A percentile compares a stretch with the other conserved stretches of the same genome.
Conservation (phyloP, 2,888 invertebrate species). For the Aromia moschata region DNA sequence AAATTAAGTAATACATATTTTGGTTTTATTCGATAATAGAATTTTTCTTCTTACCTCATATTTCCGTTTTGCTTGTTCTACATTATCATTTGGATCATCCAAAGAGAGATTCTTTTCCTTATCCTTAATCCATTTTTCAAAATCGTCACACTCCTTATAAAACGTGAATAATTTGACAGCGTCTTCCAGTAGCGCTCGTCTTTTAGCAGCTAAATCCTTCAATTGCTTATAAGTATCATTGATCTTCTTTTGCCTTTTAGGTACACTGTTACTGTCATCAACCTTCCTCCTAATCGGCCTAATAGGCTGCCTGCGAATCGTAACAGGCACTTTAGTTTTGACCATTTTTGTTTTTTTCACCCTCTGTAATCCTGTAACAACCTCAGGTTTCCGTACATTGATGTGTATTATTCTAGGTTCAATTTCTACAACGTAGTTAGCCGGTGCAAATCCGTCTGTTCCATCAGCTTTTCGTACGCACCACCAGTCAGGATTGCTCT, state of each 20-base stretch:
- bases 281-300: constrained; percentile 59
- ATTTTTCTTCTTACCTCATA: constrained; percentile 80
- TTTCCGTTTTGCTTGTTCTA: constrained; percentile 92
- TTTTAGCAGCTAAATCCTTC: constrained; percentile 78
- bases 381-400: constrained; percentile 86
- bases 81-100: constrained; percentile 86
- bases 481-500: constrained; percentile 99
- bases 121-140: constrained; percentile 97
- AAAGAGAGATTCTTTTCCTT: constrained; percentile 88
- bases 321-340: constrained; percentile 84
- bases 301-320: constrained; percentile 63
- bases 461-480: constrained; percentile 93
- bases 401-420: constrained; percentile 87
- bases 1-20: too few species aligned
- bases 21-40: too few species aligned
- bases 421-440: constrained; percentile 93
- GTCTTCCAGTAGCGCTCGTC: constrained; percentile 88
- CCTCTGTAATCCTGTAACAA: constrained; percentile 82
- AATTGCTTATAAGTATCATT: constrained; percentile 85
- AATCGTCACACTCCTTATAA: constrained; percentile 96
- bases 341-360: constrained; percentile 92
- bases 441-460: constrained; percentile 96
- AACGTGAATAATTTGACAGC: constrained; percentile 92
- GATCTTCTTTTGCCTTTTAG: constrained; percentile 80
- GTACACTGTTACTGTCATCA: constrained; percentile 79